Evolutionary conservation across 2,797 vertebrate genomes (phyloP), one percentile per base, ranked within the genome.

Genomic region (Cheirogaleus major): DNA sequence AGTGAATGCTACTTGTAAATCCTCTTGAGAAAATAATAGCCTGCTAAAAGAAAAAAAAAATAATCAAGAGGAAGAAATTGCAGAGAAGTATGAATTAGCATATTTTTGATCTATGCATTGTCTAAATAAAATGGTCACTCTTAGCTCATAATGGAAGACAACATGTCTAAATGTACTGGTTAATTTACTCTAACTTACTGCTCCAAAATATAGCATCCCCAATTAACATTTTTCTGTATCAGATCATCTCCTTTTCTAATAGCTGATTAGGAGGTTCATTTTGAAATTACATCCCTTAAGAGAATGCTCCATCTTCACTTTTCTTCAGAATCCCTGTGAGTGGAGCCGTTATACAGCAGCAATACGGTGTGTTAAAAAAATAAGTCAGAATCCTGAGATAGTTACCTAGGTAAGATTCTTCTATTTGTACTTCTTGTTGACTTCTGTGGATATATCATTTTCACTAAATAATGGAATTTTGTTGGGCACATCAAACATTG

Each of bases 11-110:
- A 82, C 93, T 98, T 98, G 88, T 95, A 97, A 98, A 95, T 61
- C 93, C 87, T 98, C 98, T 97, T 93, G 98, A 98, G 97, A 97
- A 98, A 98, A 98, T 98, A 98, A 97, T 94, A 98, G 69, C 91
- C 95, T 98, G 69, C 90, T 98, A 96, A 97, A 98, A 95, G 88
- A 57, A 98, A 93, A 95, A 93, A 95, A 98, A 97, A 98, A 97
- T 95, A 35, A 97, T 97, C 92, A 98, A 96, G 92, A 96, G 83
- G 75, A 97, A 97, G 86, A 97, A 93, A 97, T 93, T 70, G 32
- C 72, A 97, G 97, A 98, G 70, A 90, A 98, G 97, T 91, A 89
- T 91, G 97, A 98, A 98, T 97, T 97, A 97, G 94, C 65, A 97
- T 97, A 97, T 95, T 98, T 96, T 98, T 97, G 92, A 93, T 97